Conservation (phyloP, 1,140 invertebrate genomes). For the Caenorhabditis briggsae region DNA sequence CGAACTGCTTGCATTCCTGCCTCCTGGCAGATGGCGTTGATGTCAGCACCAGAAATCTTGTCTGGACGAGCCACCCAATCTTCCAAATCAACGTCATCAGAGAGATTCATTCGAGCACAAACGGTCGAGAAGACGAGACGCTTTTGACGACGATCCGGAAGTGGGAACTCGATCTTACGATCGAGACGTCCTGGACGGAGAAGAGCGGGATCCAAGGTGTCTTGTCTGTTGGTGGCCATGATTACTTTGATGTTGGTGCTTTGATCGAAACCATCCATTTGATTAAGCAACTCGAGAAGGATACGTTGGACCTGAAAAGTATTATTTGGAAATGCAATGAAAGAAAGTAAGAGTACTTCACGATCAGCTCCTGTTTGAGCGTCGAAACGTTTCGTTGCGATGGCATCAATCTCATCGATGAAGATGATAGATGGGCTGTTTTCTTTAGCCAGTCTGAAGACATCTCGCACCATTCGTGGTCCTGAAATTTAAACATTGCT, state of each 20-base stretch:
- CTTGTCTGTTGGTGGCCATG: conserved; percentile 98
- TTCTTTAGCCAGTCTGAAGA: conserved; percentile 97
- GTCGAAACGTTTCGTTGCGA: conserved; percentile 72
- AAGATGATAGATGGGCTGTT: conserved; percentile 98
- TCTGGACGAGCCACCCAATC: conserved; percentile 98
- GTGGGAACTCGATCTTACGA: conserved; percentile 97
- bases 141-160: conserved; percentile 96
- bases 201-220: conserved; percentile 96
- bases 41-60: conserved; percentile 97
- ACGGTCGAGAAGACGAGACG: conserved; percentile 98
- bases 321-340: neutral
- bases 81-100: conserved; percentile 97
- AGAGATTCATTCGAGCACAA: conserved; percentile 97
- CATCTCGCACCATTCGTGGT: conserved; percentile 98
- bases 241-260: conserved; percentile 99
- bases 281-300: conserved; percentile 94
- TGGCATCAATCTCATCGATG: conserved; percentile 68
- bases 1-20: conserved; percentile 94
- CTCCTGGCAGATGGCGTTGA: conserved; percentile 99
- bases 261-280: conserved; percentile 99
- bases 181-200: conserved; percentile 95
- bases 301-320: conserved; percentile 87
- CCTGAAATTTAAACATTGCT: conserved; percentile 80
- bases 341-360: conserved; percentile 82
- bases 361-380: conserved; percentile 86